Percentiles rank a stretch among this genome's conserved stretches.
Evolutionary conservation across 2,888 invertebrate genomes (phyloP).

Genomic region (Nebria salina): DNA sequence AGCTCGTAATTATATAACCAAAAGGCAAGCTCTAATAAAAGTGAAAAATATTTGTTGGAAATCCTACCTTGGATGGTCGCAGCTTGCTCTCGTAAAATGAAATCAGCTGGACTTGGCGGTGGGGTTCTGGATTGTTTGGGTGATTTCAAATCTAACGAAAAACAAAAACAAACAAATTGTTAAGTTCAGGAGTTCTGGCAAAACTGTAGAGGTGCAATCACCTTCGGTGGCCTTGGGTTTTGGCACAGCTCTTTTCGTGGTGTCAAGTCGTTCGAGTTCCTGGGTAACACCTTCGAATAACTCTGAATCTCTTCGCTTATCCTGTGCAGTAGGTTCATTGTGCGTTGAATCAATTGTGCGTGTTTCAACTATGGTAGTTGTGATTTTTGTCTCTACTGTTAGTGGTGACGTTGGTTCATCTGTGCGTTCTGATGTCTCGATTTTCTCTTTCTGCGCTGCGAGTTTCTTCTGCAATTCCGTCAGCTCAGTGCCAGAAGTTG

Average conservation of each 20-base stretch:
- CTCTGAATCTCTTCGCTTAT: conserved; percentile 59
- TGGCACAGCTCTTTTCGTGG: conserved; percentile 51
- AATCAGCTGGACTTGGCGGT: conserved; percentile 76
- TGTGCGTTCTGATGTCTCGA: conserved; percentile 49
- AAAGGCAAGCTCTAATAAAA: conserved; percentile 44
- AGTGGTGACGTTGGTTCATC: conserved; percentile 41
- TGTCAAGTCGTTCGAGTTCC: conserved; percentile 59
- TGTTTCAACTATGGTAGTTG: conserved; percentile 46
- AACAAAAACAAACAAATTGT: not conserved
- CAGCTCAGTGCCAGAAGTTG: conserved; percentile 55
- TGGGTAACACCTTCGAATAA: conserved; percentile 63
- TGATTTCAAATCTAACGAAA: conserved; percentile 66
- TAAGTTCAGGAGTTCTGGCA: not conserved
- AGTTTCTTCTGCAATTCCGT: conserved; percentile 57
- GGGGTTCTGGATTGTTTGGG: conserved; percentile 75
- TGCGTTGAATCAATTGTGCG: conserved; percentile 47
- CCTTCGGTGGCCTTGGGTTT: conserved; percentile 54
- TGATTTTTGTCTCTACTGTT: conserved; percentile 9
- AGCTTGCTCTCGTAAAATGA: conserved; percentile 66
- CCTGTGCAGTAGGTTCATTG: conserved; percentile 33
- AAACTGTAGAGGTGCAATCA: conserved; percentile 44
- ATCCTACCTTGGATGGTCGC: conserved; percentile 61
- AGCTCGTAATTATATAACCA: conserved; percentile 36
- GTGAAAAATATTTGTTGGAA: conserved; percentile 33
- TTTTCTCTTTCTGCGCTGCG: conserved; percentile 50